Conservation (phyloP, 1,140 invertebrate genomes). For the Drosophila grimshawi region DNA sequence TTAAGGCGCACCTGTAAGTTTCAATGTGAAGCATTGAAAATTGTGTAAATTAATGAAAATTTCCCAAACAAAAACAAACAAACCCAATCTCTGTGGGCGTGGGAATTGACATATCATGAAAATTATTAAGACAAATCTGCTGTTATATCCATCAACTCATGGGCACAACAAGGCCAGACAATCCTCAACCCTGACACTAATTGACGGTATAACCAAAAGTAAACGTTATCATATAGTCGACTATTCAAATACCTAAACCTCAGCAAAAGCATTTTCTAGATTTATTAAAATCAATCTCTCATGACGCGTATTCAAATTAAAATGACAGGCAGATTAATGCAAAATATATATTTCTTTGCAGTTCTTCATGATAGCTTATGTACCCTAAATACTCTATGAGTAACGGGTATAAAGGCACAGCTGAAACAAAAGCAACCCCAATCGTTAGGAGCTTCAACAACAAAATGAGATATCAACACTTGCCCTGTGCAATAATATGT, state of each 20-base stretch:
- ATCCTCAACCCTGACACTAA: conserved; percentile 42
- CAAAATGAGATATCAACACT: conserved; percentile 60
- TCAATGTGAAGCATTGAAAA: conserved; percentile 25
- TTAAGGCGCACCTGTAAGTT: conserved; percentile 57
- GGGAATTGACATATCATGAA: conserved; percentile 40
- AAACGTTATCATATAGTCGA: not conserved
- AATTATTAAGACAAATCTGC: conserved; percentile 26
- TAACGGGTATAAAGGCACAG: not conserved
- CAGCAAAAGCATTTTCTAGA: not conserved
- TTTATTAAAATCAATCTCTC: not conserved
- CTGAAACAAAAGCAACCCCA: conserved; percentile 54
- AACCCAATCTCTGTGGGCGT: conserved; percentile 20
- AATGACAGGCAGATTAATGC: not conserved
- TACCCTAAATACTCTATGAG: conserved; percentile 10
- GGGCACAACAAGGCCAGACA: conserved; percentile 25
- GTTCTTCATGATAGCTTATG: not conserved
- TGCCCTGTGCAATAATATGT: conserved; percentile 63
- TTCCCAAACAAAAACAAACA: not conserved
- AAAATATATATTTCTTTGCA: not conserved
- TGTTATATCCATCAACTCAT: conserved; percentile 31
- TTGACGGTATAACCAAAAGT: conserved; percentile 9
- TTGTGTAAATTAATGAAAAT: conserved; percentile 23
- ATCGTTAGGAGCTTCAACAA: conserved; percentile 10
- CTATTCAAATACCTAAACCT: not conserved
- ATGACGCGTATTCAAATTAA: no score